phyloP scores from a whole-genome alignment of 2,888 invertebrate genomes.

The Nephrotoma guestfalica region DNA sequence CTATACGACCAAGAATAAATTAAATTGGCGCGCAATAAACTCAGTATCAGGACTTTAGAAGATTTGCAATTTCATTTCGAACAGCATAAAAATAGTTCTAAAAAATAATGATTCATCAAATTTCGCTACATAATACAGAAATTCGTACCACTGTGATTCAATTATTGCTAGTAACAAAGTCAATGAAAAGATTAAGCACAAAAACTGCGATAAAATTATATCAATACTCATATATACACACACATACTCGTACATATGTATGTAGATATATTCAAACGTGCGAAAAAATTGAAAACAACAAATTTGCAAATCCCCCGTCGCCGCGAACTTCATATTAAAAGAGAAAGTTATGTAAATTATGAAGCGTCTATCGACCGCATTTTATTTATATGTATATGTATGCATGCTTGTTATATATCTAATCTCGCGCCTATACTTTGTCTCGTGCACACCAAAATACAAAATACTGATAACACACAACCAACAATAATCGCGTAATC shows the following conservation, averaged over 20 bases:
- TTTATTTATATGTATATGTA: not conserved
- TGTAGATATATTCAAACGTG: not conserved
- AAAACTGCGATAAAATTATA: not conserved
- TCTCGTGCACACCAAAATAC: not conserved
- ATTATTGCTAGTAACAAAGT: not conserved
- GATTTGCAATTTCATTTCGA: not conserved
- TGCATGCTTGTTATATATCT: not conserved
- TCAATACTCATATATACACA: too few relatives aligned
- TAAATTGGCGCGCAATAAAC: not conserved
- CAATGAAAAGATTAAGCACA: not conserved
- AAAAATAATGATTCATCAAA: not conserved
- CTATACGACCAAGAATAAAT: not conserved
- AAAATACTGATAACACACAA: not conserved
- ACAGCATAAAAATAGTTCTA: not conserved
- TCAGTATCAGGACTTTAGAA: not conserved
- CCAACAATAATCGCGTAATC: not conserved
- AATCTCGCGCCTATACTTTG: not conserved
- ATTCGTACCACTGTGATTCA: not conserved
- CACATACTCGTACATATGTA: too few relatives aligned
- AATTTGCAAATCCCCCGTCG: not conserved
- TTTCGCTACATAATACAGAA: not conserved
- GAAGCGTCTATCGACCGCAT: not conserved
- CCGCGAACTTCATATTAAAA: not conserved
- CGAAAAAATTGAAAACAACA: not conserved
- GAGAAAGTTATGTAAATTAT: not conserved